Base-by-base conservation (phyloP, 1,140 invertebrate species). In the Eueides isabella region DNA sequence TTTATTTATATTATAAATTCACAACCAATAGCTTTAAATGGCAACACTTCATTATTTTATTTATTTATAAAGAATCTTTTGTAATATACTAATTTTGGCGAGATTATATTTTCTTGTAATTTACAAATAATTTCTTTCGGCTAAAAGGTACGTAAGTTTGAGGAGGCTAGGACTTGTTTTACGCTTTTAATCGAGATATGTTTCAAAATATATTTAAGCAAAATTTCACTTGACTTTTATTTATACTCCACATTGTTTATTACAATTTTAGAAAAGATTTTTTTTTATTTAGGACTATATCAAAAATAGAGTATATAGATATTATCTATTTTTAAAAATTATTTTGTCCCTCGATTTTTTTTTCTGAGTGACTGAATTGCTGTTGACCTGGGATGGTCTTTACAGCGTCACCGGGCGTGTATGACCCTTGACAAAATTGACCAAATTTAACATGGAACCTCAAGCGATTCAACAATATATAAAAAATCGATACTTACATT, bases 151-250 rank as follows among this genome's bases (percentile, higher is more conserved):
- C 41, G 35, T n/a, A 14, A 66, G 16, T 66, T 66, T 63, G 61
- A 44, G 61, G 72, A 78, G 64, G 76, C 76, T 78, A 75, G 71
- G 70, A 81, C 79, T 83, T 80, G 85, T 82, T 85, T 86, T 85
- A 87, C 82, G 85, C 85, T 87, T 87, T 85, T 81, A 55, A 80
- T 83, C 81, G 79, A 80, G 76, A 82, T 87, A 86, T 77, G 80
- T 84, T 84, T 84, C 83, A 78, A 73, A 87, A 85, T 86, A 87
- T 84, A 87, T 80, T 84, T 87, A 85, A 83, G 82, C 80, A 76
- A 85, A 82, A 82, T 72, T 48, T 31, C n/a, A 6, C 28, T 14
- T 67, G 71, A 30, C 7, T 64, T 85, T 82, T 84, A 69, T 69
- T 80, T 80, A 35, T 72, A 64, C n/a, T 12, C 41, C 38, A 41